Conservation (phyloP, 2,113 vertebrate genomes). For the Uria aalge region DNA sequence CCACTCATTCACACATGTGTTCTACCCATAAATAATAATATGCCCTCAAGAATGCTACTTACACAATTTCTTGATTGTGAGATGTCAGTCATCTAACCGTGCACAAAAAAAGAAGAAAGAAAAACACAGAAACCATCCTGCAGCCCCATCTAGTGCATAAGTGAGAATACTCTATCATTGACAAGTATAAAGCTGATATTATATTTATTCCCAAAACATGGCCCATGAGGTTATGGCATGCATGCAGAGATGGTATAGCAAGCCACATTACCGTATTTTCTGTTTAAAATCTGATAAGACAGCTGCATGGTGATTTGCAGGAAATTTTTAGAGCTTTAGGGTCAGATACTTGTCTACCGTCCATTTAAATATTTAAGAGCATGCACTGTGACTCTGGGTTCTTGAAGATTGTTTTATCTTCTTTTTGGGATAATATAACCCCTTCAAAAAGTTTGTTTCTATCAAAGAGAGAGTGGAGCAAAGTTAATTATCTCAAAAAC, state of each 20-base stretch:
- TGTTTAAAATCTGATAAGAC: neutral
- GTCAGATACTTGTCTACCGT: neutral
- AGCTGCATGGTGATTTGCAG: neutral
- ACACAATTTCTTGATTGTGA: neutral
- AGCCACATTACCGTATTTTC: neutral
- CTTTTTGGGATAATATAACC: neutral
- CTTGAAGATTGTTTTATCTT: neutral
- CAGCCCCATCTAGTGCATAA: slow-evolving; percentile 76
- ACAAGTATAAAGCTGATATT: neutral
- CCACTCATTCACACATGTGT: accelerated
- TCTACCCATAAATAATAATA: neutral
- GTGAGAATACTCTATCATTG: slow-evolving; percentile 24
- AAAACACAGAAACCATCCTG: slow-evolving; percentile 44
- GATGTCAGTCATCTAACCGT: neutral
- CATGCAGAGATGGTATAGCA: neutral
- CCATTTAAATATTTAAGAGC: neutral
- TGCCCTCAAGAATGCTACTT: neutral
- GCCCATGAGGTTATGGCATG: neutral
- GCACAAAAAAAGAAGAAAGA: neutral
- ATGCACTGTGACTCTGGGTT: neutral
- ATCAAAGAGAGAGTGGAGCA: neutral
- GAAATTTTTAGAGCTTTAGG: neutral
- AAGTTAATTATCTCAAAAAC: neutral
- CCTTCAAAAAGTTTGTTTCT: neutral
- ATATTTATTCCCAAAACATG: neutral